Evolutionary conservation across 2,113 vertebrate species (phyloP).

Genomic region (Myrmophylax atrothorax): DNA sequence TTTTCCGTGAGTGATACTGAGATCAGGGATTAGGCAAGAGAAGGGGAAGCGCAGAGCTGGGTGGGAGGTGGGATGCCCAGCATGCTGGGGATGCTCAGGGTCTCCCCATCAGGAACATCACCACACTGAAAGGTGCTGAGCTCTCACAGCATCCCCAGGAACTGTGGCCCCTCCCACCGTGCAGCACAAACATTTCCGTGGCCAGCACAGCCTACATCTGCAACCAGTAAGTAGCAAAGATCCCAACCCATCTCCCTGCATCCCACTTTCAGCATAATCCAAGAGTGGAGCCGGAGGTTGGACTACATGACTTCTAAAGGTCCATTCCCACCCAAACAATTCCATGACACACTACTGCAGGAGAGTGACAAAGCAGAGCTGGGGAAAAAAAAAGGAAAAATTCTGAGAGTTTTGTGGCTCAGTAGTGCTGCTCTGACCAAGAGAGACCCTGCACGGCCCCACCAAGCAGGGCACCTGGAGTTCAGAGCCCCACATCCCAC

Average conservation of each 20-base stretch:
- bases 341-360: not conserved
- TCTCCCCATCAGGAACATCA: not conserved
- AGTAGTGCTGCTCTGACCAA: not conserved
- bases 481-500: not conserved
- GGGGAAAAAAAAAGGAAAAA: not conserved
- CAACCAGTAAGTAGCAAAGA: not conserved
- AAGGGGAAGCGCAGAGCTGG: not conserved
- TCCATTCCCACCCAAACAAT: not conserved
- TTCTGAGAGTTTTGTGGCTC: not conserved
- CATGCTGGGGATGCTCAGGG: not conserved
- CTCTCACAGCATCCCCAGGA: not conserved
- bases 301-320: not conserved
- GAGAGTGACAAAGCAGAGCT: not conserved
- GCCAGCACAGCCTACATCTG: not conserved
- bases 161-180: not conserved
- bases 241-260: not conserved
- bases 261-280: not conserved
- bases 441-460: rapidly evolving
- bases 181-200: not conserved
- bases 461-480: too few species aligned
- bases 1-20: not conserved
- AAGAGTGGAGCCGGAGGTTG: not conserved
- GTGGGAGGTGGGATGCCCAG: rapidly evolving
- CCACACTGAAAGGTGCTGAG: not conserved
- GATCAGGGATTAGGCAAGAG: not conserved